Evolutionary conservation across 64 coral and sea anemone species (phyloP), one percentile per base, ranked within the genome.

Genomic region (Porites lutea): DNA sequence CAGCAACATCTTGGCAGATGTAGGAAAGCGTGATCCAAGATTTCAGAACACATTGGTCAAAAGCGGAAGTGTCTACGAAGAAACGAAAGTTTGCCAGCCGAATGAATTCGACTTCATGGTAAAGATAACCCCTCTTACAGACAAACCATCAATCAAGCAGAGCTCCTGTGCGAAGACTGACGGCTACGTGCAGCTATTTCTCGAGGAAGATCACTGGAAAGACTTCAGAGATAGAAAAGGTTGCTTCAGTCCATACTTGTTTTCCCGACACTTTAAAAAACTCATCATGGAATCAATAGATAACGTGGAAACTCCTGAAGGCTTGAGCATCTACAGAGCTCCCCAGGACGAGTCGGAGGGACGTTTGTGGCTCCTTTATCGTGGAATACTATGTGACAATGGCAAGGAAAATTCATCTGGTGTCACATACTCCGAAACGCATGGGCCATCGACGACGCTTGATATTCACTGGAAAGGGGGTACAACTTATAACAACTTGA

Each of bases 101-200:
- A 44, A 87, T 72, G 83, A 87, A 72, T 87, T 87, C 14, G 83
- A 87, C 83, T 87, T 87, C 69, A 87, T 87, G 60, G 22, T 85
- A 18, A 85, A 45, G 68, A 11, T 85, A 9, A 68, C 66, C 60
- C 43, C 63, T 12, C 82, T 85, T 46, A 85, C 61, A 18, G 53
- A 79, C 44, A 66, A 12, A 18, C 20, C 57, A 60, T 67, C n/a
- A 47, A 11, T 62, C 7, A 68, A 45, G 20, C 48, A 67, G 19
- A 60, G 48, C 61, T n/a, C 45, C 8, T 85, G 82, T 16, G 37
- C 62, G 5, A 70, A 85, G 19, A 45, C 16, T 6, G 82, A 85
- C 37, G 82, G 60, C 62, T 85, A 85, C 18, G 61, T 85, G 7
- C 66, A 85, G 43, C 82, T 85, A 60, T 3, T 5, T 6, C 65